Conservation (phyloP, 2,113 vertebrate species). For the Cynopterus brachyotis region DNA sequence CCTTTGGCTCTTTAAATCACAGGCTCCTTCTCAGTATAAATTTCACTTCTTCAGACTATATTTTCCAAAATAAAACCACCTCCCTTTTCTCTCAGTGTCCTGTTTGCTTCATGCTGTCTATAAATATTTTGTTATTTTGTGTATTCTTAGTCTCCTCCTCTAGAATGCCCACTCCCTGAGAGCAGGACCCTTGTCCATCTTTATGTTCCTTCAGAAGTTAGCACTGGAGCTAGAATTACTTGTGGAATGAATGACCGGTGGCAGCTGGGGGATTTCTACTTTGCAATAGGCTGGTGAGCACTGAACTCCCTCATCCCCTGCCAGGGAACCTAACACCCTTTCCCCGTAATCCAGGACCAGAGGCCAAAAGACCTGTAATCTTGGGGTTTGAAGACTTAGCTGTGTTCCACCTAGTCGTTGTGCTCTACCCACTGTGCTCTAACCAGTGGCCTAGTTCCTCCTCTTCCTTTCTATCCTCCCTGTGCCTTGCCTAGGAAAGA, state of each 20-base stretch:
- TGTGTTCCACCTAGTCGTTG: neutral
- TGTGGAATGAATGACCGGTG: neutral
- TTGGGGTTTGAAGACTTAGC: neutral
- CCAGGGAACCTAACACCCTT: neutral
- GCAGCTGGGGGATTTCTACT: neutral
- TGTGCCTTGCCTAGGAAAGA: neutral
- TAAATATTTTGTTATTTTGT: neutral
- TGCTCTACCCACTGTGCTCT: no score
- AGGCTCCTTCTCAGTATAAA: neutral
- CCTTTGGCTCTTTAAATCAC: neutral
- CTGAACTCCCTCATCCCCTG: neutral
- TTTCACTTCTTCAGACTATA: neutral
- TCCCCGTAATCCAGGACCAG: neutral
- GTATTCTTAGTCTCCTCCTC: neutral
- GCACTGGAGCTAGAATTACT: neutral
- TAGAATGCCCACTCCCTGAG: neutral
- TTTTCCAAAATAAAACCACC: slow-evolving; percentile 13
- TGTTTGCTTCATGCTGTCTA: neutral
- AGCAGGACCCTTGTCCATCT: neutral
- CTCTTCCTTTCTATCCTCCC: neutral
- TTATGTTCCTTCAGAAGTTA: neutral
- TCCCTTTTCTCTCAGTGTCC: neutral
- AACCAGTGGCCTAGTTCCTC: neutral
- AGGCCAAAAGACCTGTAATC: neutral
- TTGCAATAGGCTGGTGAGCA: neutral